phyloP scores from a whole-genome alignment of 2,888 invertebrate species.

The Sinhomidia bicolor region DNA sequence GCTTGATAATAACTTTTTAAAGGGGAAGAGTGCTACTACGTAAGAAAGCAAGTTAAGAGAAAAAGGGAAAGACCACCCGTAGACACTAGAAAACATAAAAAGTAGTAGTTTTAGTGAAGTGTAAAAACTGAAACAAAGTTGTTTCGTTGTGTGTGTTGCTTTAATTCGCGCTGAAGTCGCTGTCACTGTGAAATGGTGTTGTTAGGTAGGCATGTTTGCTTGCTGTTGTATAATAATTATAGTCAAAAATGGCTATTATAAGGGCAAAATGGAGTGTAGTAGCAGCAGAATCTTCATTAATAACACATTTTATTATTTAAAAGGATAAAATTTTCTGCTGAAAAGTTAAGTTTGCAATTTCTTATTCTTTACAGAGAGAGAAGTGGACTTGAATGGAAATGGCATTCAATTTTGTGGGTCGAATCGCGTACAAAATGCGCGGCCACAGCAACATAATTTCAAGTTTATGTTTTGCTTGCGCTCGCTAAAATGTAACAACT shows the following conservation, averaged over 20 bases:
- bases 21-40: background rate
- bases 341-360: constrained; percentile 19
- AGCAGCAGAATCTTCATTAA: constrained; percentile 25
- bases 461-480: constrained; percentile 27
- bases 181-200: no score
- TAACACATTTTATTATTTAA: constrained; percentile 42
- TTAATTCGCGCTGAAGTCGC: no score
- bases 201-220: no score
- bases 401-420: constrained; percentile 24
- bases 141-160: no score
- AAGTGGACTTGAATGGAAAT: constrained; percentile 33
- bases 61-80: background rate
- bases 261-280: background rate
- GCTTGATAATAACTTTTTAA: background rate
- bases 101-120: background rate
- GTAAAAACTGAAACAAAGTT: background rate
- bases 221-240: no score
- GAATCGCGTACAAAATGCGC: background rate
- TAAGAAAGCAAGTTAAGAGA: constrained; percentile 2
- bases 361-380: background rate
- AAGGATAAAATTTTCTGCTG: background rate
- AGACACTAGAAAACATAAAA: background rate
- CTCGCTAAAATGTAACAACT: background rate
- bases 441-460: constrained; percentile 30
- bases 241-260: no score